Percentiles rank a stretch among this genome's conserved stretches.
Evolutionary conservation across 2,888 invertebrate species (phyloP).

Genomic region (Crematogaster levior): DNA sequence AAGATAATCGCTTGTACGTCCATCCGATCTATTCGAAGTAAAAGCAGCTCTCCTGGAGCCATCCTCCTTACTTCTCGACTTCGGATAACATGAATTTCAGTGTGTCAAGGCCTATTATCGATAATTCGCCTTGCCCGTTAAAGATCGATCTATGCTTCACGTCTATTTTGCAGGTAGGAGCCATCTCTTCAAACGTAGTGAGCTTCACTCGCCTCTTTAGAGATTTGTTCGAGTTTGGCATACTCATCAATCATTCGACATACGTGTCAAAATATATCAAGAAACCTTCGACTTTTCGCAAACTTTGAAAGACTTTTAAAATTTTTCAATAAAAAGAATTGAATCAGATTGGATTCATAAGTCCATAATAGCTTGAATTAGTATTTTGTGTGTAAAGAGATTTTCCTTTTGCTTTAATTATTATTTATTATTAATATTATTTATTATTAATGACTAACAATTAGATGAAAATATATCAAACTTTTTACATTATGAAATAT

Average conservation of each 20-base stretch:
- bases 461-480: not conserved
- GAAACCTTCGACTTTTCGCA: slow-evolving; percentile 22
- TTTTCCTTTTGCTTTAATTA: not conserved
- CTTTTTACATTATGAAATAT: not conserved
- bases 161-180: slow-evolving; percentile 25
- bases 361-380: not conserved
- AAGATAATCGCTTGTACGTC: slow-evolving; percentile 80
- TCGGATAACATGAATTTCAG: slow-evolving; percentile 80
- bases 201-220: slow-evolving; percentile 56
- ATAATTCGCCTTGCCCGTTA: slow-evolving; percentile 72
- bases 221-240: slow-evolving; percentile 58
- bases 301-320: slow-evolving; percentile 12
- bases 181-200: slow-evolving; percentile 10
- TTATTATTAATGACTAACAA: not conserved
- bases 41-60: slow-evolving; percentile 65
- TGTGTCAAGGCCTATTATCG: slow-evolving; percentile 82
- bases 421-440: too few relatives aligned
- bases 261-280: slow-evolving; percentile 18
- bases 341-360: slow-evolving; percentile 10
- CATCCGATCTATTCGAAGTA: slow-evolving; percentile 77
- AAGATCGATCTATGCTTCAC: slow-evolving; percentile 44
- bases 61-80: slow-evolving; percentile 47
- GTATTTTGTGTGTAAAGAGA: not conserved
- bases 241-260: slow-evolving; percentile 40
- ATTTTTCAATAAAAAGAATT: not conserved